These are phyloP conservation scores for Rhinoraja longicauda DNA, from an alignment of 2,797 vertebrate genomes.

Conservation along the genomic window DNA sequence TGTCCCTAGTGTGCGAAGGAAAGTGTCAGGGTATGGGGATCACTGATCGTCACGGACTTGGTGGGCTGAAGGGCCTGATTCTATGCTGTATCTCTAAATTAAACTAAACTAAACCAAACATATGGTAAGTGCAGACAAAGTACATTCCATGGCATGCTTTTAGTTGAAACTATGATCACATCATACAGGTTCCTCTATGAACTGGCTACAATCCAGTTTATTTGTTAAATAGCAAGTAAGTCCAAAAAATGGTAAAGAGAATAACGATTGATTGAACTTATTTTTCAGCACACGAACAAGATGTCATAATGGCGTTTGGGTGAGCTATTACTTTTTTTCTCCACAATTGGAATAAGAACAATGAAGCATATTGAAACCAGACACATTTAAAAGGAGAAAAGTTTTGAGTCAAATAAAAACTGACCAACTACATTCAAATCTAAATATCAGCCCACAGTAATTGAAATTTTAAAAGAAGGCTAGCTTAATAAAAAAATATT, in stretches of 20 bases:
- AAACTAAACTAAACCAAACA: too few species aligned
- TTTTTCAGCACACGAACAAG: conserved; percentile 20
- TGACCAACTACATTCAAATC: not conserved
- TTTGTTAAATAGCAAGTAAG: not conserved
- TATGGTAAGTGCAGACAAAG: not conserved
- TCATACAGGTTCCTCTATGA: not conserved
- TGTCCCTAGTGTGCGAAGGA: too few species aligned
- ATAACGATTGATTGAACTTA: conserved; percentile 21
- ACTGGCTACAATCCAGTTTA: not conserved
- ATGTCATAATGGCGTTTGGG: not conserved
- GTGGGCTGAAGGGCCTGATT: too few species aligned
- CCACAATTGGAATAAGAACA: conserved; percentile 6
- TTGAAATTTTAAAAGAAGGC: not conserved
- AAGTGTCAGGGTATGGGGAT: too few species aligned
- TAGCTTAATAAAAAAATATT: not conserved
- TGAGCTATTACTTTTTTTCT: conserved; percentile 25
- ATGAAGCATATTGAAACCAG: conserved; percentile 17
- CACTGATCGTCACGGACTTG: too few species aligned
- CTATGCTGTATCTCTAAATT: too few species aligned
- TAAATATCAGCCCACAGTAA: not conserved
- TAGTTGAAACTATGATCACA: too few species aligned
- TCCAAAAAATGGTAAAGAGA: not conserved
- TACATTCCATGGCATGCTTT: not conserved
- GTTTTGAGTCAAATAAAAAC: not conserved
- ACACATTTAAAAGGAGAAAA: not conserved